Base-by-base conservation (phyloP, 2,797 vertebrate genomes). In the Monodelphis domestica region DNA sequence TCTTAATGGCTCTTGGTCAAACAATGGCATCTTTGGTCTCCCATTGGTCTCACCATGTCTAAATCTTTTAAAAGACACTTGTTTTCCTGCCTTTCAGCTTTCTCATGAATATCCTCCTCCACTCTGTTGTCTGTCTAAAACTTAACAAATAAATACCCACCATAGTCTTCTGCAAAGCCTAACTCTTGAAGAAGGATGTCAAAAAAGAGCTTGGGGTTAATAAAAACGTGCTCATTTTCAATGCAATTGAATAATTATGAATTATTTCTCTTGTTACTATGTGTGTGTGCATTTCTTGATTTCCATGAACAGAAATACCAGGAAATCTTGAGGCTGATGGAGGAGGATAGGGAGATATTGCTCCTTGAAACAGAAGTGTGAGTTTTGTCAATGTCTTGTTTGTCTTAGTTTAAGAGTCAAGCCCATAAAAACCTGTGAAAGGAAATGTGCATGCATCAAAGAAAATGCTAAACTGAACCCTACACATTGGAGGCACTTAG, bases 351-450 rank as follows among this genome's bases (percentile, higher is more conserved):
- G 28, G 94, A 95, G 55, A 54, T 50, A 1, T 15, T 92, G 17
- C 89, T 96, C 54, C 95, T 97, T 94, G 95, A 97, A 54, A 96
- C 91, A 57, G 93, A 97, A 96, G 55, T 90, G 94, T 96, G 96
- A 97, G 96, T 93, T 30, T 94, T 52, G 29, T 12, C 84, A 92
- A 88, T 4, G 14, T 56, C 5, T 28, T 6, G 15, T n/a, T 7
- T 17, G 51, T 21, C 15, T 21, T 55, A 14, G 53, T 9, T 5
- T 91, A n/a, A n/a, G 78, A 54, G 26, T 59, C 28, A 30, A 33
- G 52, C 33, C 0, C 12, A 0, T 0, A 30, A 33, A 0, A 0
- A 12, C 45, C 51, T 88, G 33, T 38, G 33, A 45, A 55, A 30
- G 55, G n/a, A 3, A 70, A 10, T 55, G 30, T 38, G 28, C 11